A percentile compares a stretch with the other conserved stretches of the same genome.
phyloP scores from a whole-genome alignment of 2,888 invertebrate genomes.

The Tholera decimalis region DNA sequence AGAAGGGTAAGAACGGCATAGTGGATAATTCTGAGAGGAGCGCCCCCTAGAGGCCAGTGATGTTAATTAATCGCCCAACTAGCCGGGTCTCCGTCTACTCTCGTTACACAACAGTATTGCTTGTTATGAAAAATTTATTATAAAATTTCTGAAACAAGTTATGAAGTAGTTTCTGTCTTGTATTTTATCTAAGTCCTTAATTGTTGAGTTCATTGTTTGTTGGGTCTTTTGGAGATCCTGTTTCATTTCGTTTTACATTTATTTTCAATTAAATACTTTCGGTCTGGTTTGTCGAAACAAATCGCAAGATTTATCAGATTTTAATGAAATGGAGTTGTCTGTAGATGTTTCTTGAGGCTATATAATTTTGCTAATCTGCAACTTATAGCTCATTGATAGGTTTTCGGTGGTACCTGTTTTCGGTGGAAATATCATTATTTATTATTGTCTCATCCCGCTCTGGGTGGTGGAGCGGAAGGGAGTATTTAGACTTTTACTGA shows the following conservation, averaged over 20 bases:
- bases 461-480: no score
- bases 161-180: constrained; percentile 50
- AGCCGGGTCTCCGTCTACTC: constrained; percentile 71
- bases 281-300: background rate
- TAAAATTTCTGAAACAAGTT: constrained; percentile 58
- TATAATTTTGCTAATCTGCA: no score
- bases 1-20: constrained; percentile 75
- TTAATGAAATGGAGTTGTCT: background rate
- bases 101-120: constrained; percentile 68
- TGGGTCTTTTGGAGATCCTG: background rate
- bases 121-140: constrained; percentile 72
- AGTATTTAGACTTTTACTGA: no score
- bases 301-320: background rate
- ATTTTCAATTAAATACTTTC: background rate
- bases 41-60: constrained; percentile 76
- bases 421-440: no score
- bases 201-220: constrained; percentile 20
- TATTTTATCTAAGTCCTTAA: constrained; percentile 26
- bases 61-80: constrained; percentile 82
- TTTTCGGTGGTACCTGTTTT: no score
- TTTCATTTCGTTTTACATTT: constrained; percentile 3
- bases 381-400: no score
- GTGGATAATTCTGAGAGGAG: constrained; percentile 76
- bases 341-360: background rate
- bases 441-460: no score